phyloP scores from a whole-genome alignment of 2,797 vertebrate genomes.

The Dicrostonyx torquatus region DNA sequence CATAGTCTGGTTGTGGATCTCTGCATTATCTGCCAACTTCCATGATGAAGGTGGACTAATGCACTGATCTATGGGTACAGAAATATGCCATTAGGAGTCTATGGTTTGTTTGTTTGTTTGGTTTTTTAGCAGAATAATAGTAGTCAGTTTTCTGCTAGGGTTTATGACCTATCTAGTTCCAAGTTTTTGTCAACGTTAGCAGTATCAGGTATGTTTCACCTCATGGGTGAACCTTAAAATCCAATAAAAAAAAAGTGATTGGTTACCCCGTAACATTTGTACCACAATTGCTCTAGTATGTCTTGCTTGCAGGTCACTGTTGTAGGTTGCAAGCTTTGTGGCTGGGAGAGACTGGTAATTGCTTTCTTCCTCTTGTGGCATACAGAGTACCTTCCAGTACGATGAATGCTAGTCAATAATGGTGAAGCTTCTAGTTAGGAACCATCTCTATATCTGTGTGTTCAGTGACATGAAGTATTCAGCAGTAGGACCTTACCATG shows the following conservation, averaged over 20 bases:
- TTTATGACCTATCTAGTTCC: neutral
- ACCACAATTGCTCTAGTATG: neutral
- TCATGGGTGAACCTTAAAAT: neutral
- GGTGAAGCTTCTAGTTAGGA: neutral
- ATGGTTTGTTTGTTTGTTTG: neutral
- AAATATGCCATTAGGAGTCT: neutral
- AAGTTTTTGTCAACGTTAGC: neutral
- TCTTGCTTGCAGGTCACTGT: neutral
- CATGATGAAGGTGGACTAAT: neutral
- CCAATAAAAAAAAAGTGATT: neutral
- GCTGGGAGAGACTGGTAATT: neutral
- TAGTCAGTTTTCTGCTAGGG: neutral
- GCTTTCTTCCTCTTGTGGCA: neutral
- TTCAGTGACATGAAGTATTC: neutral
- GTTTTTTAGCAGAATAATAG: neutral
- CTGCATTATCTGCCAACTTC: neutral
- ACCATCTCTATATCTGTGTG: neutral
- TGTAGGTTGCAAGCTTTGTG: neutral
- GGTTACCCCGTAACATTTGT: neutral
- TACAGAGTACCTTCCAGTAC: neutral
- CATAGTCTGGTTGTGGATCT: neutral
- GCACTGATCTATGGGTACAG: neutral
- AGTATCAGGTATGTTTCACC: neutral
- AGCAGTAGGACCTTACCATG: neutral
- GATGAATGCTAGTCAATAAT: neutral